Percentiles rank a stretch among this genome's conserved stretches.
Conservation (phyloP, 2,113 vertebrate genomes). For the Sakesphorus luctuosus region DNA sequence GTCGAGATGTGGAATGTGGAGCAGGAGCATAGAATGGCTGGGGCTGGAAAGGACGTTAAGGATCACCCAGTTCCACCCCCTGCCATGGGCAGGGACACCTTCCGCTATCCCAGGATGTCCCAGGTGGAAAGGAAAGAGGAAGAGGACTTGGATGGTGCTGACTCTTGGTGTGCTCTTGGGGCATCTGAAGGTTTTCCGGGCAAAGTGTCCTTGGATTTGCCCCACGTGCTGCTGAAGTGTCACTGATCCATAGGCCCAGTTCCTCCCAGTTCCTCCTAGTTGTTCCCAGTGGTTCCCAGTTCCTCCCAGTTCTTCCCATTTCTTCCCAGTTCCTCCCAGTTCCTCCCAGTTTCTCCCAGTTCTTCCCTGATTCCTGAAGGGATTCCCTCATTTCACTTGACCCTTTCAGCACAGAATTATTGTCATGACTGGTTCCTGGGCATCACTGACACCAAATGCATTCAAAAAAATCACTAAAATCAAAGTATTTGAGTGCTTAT, state of each 20-base stretch:
- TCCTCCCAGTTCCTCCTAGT: neutral
- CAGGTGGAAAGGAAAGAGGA: neutral
- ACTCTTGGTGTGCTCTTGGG: neutral
- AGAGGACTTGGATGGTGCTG: neutral
- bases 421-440: neutral
- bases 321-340: too few species aligned
- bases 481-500: neutral
- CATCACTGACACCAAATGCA: neutral
- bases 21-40: too few species aligned
- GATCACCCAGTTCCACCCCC: neutral
- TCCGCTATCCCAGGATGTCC: neutral
- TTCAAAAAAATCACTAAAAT: neutral
- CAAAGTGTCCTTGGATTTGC: neutral
- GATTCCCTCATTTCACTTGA: neutral
- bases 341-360: too few species aligned
- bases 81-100: neutral
- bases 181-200: neutral
- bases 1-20: too few species aligned
- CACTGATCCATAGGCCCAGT: neutral
- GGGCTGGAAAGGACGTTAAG: neutral
- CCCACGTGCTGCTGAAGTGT: neutral
- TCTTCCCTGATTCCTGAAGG: neutral
- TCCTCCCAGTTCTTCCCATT: too few species aligned
- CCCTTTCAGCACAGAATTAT: neutral
- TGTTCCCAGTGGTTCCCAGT: too few species aligned